Evolutionary conservation across 2,113 vertebrate species (phyloP).

Genomic region (Noctilio leporinus): DNA sequence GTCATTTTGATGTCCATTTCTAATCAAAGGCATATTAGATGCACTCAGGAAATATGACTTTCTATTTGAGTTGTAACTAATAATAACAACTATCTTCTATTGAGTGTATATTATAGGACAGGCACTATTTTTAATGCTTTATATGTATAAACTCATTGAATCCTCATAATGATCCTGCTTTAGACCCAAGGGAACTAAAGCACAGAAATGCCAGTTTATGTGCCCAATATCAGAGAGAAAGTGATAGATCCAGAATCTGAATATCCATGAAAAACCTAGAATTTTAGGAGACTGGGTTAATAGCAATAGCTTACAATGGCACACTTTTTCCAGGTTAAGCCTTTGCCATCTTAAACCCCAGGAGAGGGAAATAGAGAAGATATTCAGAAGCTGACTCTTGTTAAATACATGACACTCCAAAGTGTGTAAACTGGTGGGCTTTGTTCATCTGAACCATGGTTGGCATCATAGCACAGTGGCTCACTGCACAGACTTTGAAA

Average conservation of each 20-base stretch:
- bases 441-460: background rate
- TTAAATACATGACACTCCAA: background rate
- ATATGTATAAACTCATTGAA: background rate
- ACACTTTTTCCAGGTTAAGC: background rate
- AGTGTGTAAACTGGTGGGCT: background rate
- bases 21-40: background rate
- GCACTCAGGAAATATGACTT: background rate
- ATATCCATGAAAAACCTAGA: background rate
- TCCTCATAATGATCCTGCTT: background rate
- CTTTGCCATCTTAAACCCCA: background rate
- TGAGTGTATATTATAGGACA: background rate
- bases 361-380: background rate
- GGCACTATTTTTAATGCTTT: background rate
- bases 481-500: background rate
- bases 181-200: background rate
- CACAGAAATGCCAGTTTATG: background rate
- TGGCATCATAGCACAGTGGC: background rate
- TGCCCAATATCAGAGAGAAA: background rate
- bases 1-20: background rate
- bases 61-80: background rate
- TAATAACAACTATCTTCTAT: background rate
- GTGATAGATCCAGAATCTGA: background rate
- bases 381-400: background rate
- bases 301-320: background rate
- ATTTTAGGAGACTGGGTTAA: background rate